phyloP scores from a whole-genome alignment of 2,797 vertebrate species.

The Smutsia temminckii region DNA sequence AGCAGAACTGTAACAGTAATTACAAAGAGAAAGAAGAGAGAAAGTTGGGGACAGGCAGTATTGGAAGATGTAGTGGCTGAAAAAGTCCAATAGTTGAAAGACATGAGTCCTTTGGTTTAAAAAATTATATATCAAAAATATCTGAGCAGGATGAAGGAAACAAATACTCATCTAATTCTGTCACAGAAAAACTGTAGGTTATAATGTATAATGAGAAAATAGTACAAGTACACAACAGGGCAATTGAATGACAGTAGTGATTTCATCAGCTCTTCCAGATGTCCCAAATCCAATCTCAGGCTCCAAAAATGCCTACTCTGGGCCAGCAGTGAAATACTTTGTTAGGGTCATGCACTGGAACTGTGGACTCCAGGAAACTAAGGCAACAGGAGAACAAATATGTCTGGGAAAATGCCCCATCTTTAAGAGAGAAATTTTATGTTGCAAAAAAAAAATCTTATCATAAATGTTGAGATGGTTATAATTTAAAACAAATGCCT shows the following conservation, averaged over 20 bases:
- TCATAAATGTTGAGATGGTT: background rate
- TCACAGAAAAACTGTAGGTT: background rate
- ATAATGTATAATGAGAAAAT: background rate
- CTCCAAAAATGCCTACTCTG: background rate
- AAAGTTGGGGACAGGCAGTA: background rate
- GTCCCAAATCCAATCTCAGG: background rate
- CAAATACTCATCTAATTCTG: background rate
- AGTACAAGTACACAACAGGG: background rate
- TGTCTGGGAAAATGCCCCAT: background rate
- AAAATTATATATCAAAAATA: background rate
- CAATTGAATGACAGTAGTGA: background rate
- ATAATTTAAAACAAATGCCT: background rate
- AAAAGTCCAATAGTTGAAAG: slow-evolving; percentile 1
- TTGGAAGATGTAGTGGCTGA: background rate
- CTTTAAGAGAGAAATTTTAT: background rate
- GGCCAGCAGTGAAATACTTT: background rate
- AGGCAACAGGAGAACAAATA: background rate
- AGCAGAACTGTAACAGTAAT: slow-evolving; percentile 48
- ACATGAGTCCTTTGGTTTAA: background rate
- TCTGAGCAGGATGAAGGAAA: background rate
- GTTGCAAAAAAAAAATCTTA: background rate
- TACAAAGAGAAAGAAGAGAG: background rate
- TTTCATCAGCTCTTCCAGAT: background rate
- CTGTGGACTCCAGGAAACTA: background rate
- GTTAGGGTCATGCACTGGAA: background rate